Evolutionary conservation across 1,140 invertebrate species (phyloP), one percentile per base, ranked within the genome.

Genomic region (Brachionus plicatilis): DNA sequence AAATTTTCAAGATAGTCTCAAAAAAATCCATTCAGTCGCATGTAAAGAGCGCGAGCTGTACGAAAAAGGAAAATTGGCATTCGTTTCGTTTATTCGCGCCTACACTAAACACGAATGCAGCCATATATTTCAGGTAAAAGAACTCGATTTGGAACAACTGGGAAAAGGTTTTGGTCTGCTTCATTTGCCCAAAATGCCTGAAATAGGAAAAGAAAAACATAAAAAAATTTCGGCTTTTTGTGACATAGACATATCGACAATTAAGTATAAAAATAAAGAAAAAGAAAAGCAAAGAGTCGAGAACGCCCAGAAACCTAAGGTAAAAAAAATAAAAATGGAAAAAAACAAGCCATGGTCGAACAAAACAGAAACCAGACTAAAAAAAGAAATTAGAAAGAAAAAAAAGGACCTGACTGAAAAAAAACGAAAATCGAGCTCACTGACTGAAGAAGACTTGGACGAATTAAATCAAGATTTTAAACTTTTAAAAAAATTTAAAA

Each of bases 101-200:
- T 99, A 99, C 90, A 93, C 92, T 5, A 99, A 98, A 90, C 96
- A 99, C 89, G 97, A 99, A 89, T 98, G 96, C 87, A 94, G 93
- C 87, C 91, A 97, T 56, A 93, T 99, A 84, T 92, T 99, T 68
- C 91, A 93, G 87, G 88, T 96, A 3, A 96, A 97, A 90, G 95
- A 98, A 89, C 89, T 99, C 5, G 93, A 96, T 86, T 90, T 98
- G 85, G 95, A 94, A 20, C 92, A 93, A 87, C 91, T 97, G 75
- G 97, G 95, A 0, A 93, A 92, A 75, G 93, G 93, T 78, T 99
- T 95, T 90, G 96, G 96, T 1, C 90, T 99, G 2, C 87, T 99
- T 9, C 93, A 93, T 87, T 90, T 98, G 85, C 97, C 96, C 0
- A 93, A 93, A 88, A 99, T 99, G 96, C 95, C 96, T 0, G 97